These are phyloP conservation scores for Cotesia glomerata DNA, from an alignment of 1,140 invertebrate genomes.

Conservation along the genomic window DNA sequence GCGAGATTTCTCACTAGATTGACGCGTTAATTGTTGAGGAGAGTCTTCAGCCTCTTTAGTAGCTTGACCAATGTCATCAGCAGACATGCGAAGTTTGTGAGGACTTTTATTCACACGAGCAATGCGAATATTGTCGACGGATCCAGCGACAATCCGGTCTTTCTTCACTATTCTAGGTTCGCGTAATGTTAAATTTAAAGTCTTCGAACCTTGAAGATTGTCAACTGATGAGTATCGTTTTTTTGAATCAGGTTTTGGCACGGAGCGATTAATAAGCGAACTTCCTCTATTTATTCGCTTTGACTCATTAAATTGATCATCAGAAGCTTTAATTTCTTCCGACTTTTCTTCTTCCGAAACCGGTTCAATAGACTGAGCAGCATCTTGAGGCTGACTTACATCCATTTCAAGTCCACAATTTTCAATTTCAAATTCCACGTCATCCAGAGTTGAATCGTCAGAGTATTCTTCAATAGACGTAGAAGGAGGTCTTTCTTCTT, in stretches of 20 bases:
- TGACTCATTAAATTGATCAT: neutral
- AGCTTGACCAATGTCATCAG: constrained; percentile 48
- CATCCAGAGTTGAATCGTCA: constrained; percentile 28
- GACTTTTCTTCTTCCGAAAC: neutral
- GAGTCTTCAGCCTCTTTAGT: constrained; percentile 31
- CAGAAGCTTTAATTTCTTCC: constrained; percentile 32
- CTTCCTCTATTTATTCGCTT: constrained; percentile 47
- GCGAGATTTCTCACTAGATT: constrained; percentile 52
- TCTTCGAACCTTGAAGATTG: constrained; percentile 47
- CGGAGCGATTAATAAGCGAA: constrained; percentile 40
- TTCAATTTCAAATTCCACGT: constrained; percentile 39
- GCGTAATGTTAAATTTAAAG: constrained; percentile 14
- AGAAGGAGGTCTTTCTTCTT: neutral
- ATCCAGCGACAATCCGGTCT: constrained; percentile 48
- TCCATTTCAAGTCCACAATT: constrained; percentile 34
- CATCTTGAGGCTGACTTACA: neutral
- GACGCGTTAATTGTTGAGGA: neutral
- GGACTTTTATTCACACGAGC: constrained; percentile 41
- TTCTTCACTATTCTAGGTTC: constrained; percentile 37
- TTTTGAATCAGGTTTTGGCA: constrained; percentile 40
- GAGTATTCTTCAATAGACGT: constrained; percentile 31
- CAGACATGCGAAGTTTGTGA: constrained; percentile 49
- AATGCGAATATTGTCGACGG: constrained; percentile 53
- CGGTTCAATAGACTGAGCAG: neutral
- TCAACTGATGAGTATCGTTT: constrained; percentile 56